Conservation (phyloP, 2,113 vertebrate species). For the Peromyscus leucopus region DNA sequence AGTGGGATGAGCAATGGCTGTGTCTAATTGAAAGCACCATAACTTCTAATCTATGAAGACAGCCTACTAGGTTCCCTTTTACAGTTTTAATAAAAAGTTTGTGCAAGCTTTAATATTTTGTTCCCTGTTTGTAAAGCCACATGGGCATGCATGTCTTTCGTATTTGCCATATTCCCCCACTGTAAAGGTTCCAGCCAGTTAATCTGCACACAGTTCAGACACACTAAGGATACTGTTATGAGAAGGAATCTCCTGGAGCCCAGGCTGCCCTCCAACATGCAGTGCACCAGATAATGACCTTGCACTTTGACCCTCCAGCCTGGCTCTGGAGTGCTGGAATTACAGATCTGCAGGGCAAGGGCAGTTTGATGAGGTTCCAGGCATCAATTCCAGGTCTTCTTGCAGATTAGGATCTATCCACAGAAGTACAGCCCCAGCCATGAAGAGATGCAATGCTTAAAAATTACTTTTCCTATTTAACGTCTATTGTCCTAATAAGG, state of each 20-base stretch:
- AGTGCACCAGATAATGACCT: not conserved
- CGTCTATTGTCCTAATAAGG: not conserved
- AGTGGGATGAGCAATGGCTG: not conserved
- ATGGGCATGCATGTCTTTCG: not conserved
- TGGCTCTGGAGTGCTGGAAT: not conserved
- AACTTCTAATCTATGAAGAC: conserved; percentile 6
- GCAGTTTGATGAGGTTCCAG: not conserved
- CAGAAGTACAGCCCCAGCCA: too few species aligned
- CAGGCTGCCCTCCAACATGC: not conserved
- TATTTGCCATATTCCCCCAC: not conserved
- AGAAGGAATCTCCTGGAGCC: not conserved
- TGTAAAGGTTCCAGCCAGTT: not conserved
- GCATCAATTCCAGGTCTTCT: not conserved
- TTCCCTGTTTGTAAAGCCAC: not conserved
- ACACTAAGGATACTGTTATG: too few species aligned
- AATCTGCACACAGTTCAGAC: not conserved
- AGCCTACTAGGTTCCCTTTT: not conserved
- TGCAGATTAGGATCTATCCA: too few species aligned
- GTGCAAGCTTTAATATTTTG: not conserved
- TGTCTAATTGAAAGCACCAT: not conserved
- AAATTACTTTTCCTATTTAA: not conserved
- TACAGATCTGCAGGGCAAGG: not conserved
- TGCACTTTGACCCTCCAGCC: not conserved
- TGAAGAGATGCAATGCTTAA: not conserved
- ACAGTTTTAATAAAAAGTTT: not conserved